Base-by-base conservation (phyloP, 2,797 vertebrate species). In the Hydrophis major region DNA sequence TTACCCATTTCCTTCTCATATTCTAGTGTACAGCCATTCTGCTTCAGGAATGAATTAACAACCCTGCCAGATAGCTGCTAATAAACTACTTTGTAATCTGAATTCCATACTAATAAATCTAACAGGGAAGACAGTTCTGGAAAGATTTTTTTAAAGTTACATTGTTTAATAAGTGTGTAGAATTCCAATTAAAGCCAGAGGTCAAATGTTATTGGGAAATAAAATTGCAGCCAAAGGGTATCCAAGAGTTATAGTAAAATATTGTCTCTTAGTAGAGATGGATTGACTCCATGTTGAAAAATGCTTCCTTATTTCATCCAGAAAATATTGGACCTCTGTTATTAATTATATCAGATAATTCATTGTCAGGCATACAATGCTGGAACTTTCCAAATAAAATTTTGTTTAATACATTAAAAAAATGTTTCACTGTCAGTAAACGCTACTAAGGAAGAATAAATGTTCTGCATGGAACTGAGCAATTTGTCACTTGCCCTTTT, bases 401-500 rank as follows among this genome's bases (percentile, higher is more conserved):
- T 96, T 90, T 96, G 89, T 95, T 91, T 74, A 94, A 89, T 90
- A 93, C 92, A 93, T 92, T 93, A 92, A 87, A 95, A 92, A 96
- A 93, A 94, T 90, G 37, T 94, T 94, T 95, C 96, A 96, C 96
- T 95, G 96, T 96, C 94, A 94, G 96, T 94, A 96, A 90, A 88
- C 95, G 95, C 95, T 96, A 94, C 97, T 97, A 95, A 93, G 53
- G 59, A 94, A 96, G 95, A 95, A 94, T 97, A 95, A 97, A 94
- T 97, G 96, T 97, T 97, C 97, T 96, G 95, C 97, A 97, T 97
- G 96, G 97, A 97, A 97, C 69, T 93, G 96, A 97, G 96, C 97
- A 98, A 97, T 98, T 97, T 98, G 97, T 98, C 96, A 95, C 96
- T 98, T 97, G 97, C 97, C 97, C 97, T 98, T 98, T 98, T 96